These are phyloP conservation scores for Notocelia uddmanniana DNA, from an alignment of 2,888 invertebrate species.

Conservation along the genomic window DNA sequence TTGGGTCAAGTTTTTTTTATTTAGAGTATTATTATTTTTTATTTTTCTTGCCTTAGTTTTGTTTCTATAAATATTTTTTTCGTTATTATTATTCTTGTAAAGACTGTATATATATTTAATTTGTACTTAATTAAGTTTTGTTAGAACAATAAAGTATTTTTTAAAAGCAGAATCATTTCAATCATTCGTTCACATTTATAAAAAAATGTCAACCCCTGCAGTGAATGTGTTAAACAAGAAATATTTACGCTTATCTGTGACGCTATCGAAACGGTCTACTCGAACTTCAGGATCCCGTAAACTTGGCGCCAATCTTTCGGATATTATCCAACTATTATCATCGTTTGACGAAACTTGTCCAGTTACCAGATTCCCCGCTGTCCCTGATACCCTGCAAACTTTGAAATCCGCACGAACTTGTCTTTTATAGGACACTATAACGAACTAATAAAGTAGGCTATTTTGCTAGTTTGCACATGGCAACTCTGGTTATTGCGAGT, in stretches of 20 bases:
- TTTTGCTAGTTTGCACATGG: conserved; percentile 42
- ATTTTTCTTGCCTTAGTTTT: no score
- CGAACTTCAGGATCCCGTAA: conserved; percentile 26
- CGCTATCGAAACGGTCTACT: conserved; percentile 32
- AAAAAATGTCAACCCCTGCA: not conserved
- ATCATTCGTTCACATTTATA: not conserved
- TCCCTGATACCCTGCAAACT: conserved; percentile 31
- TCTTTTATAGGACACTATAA: conserved; percentile 40
- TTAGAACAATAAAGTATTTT: no score
- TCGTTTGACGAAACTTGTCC: conserved; percentile 40
- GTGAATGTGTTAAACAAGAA: conserved; percentile 21
- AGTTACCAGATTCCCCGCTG: conserved; percentile 22
- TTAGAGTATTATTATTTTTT: no score
- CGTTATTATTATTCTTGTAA: no score
- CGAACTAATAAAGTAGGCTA: conserved; percentile 20
- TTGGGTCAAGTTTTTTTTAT: no score
- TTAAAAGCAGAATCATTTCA: not conserved
- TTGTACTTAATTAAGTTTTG: no score
- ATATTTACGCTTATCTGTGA: conserved; percentile 25
- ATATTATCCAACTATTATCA: conserved; percentile 44
- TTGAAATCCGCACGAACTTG: conserved; percentile 43
- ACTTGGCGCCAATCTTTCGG: conserved; percentile 38
- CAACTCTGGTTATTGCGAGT: conserved; percentile 35
- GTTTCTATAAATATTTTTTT: no score
- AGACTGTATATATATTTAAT: no score